Base-by-base conservation (phyloP, 2,113 vertebrate genomes). In the Carollia perspicillata region DNA sequence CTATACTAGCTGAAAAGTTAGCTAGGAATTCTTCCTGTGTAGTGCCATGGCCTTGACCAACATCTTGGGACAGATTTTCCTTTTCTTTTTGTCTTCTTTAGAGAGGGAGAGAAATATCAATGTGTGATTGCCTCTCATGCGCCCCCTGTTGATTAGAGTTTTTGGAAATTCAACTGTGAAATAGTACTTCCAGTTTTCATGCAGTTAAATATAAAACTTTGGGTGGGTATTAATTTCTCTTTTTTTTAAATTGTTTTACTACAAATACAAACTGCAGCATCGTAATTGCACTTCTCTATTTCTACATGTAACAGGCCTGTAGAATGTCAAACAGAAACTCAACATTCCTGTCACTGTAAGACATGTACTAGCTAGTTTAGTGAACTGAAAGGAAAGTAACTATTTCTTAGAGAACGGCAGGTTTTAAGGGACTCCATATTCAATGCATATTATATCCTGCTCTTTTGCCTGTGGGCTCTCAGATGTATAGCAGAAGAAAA, bases 321-420 rank as follows among this genome's bases (percentile, higher is more conserved):
- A 83, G 60, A 94, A 95, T 93, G 51, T 47, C 18, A 97, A 89
- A 51, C 11, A 85, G 66, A 78, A 85, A 95, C 74, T 14, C n/a
- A 96, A 65, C 86, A 95, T 81, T 85, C 16, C 3, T 93, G 20
- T 72, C 78, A 80, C 20, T 74, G 51, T 12, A 79, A 74, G 58
- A 85, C 95, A 90, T 40, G 0, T 28, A 77, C 58, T 33, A 74
- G 49, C 26, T 35, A 60, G n/a, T 44, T 40, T 92, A 63, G 30
- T 74, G 63, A 90, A 75, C 84, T n/a, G 8, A 77, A 79, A 65
- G 63, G 47, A 95, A 93, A 77, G 2, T 23, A 77, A 65, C 6
- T 26, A 42, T 84, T 84, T 95, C n/a, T 81, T 78, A 90, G 80
- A 80, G 30, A 18, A 94, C 28, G 0, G 8, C 11, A 77, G 51